Percentiles rank a stretch among this genome's conserved stretches.
Conservation (phyloP, 92 coral and sea anemone species). For the Nematostella vectensis region DNA sequence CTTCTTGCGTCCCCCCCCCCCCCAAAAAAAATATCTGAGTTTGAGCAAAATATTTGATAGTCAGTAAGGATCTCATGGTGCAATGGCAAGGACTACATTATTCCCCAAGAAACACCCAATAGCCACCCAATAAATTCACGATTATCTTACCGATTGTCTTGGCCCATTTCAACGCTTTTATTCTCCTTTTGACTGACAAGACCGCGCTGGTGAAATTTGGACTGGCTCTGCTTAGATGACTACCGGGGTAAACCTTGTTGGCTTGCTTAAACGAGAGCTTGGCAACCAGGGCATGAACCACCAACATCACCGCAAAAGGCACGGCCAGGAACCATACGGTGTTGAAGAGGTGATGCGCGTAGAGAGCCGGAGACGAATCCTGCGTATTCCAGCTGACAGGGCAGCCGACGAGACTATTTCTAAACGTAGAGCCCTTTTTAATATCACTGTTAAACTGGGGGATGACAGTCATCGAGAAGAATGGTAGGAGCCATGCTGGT, state of each 20-base stretch:
- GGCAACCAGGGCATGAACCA: constrained; percentile 26
- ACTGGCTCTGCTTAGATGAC: background rate
- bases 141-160: constrained; percentile 48
- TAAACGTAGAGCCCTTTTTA: constrained; percentile 14
- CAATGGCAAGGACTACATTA: no score
- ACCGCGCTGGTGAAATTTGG: background rate
- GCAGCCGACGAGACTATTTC: constrained; percentile 12
- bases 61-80: no score
- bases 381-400: background rate
- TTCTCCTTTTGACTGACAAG: constrained; percentile 1
- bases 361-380: constrained; percentile 1
- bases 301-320: constrained; percentile 27
- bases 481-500: constrained; percentile 26
- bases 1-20: no score
- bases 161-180: constrained; percentile 46
- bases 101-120: no score
- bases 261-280: constrained; percentile 29
- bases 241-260: constrained; percentile 8
- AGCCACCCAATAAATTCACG: no score
- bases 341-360: constrained; percentile 19
- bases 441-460: constrained; percentile 12
- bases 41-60: no score
- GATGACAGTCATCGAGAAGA: constrained; percentile 8
- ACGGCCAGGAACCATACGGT: constrained; percentile 5
- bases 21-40: no score